Base-by-base conservation (phyloP, 1,140 invertebrate genomes). In the Argopecten irradians region DNA sequence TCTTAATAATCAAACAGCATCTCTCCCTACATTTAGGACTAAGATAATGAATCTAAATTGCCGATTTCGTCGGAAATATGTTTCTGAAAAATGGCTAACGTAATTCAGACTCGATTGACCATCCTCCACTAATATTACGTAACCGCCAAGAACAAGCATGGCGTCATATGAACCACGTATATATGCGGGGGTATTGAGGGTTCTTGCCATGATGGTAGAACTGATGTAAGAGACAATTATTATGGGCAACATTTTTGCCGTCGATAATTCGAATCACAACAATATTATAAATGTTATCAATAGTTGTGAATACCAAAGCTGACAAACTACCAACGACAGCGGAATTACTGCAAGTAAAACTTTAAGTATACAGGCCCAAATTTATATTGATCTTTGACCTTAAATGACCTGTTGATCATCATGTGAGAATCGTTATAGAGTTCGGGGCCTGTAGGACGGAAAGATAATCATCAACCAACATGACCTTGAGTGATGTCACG, bases 171-270 rank as follows among this genome's bases (percentile, higher is more conserved):
- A 16, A 46, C 2, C 43, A 19, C 43, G 43, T 22, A 11, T n/a
- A 28, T 16, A 11, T 28, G 22, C 5, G 22, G 9, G 16, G 22
- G n/a, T 28, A 2, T 28, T 8, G 5, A 22, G 5, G 2, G 55
- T 71, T 7, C n/a, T 71, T 22, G 22, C 28, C n/a, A 71, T 71
- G 22, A 22, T 28, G n/a, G n/a, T 16, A 1, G 16, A 71, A 71
- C 55, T 71, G 55, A 71, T 71, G 55, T 22, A 71, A 71, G 22
- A 71, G 55, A 71, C 19, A 71, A 71, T 71, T 71, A 71, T 71
- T 71, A 5, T 71, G 1, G 55, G 28, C n/a, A 71, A 16, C 9
- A n/a, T n/a, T n/a, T n/a, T n/a, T n/a, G n/a, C n/a, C n/a, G n/a
- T n/a, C n/a, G n/a, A n/a, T n/a, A n/a, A n/a, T n/a, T n/a, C n/a